These are phyloP conservation scores for Platysteira castanea DNA, from an alignment of 2,113 vertebrate genomes.

Conservation along the genomic window DNA sequence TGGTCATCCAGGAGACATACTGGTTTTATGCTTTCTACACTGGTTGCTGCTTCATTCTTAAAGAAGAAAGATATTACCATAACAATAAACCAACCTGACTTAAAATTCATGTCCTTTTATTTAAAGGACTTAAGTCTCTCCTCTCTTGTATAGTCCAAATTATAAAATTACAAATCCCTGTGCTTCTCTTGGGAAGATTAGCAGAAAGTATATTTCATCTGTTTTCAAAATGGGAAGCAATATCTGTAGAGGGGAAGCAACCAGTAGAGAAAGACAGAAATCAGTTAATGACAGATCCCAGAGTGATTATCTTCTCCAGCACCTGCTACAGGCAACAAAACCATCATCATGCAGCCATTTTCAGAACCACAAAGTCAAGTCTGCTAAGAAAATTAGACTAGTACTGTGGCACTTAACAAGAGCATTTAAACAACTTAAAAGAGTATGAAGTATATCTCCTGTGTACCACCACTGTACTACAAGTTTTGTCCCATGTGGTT, in stretches of 20 bases:
- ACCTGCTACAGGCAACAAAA: background rate
- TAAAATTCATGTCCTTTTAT: background rate
- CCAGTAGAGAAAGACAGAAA: background rate
- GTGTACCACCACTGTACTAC: background rate
- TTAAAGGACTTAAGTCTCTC: background rate
- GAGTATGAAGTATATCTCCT: background rate
- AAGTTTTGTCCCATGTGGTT: background rate
- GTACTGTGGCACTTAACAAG: background rate
- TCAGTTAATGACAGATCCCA: background rate
- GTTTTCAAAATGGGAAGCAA: background rate
- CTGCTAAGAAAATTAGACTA: background rate
- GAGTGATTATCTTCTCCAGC: background rate
- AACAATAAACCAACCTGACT: background rate
- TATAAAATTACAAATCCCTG: accelerated
- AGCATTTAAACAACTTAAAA: background rate
- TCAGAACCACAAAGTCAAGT: background rate
- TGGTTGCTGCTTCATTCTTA: background rate
- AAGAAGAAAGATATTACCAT: background rate
- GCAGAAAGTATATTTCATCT: background rate
- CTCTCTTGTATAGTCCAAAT: background rate
- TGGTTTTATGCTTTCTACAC: background rate
- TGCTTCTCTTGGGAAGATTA: background rate
- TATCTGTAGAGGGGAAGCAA: background rate
- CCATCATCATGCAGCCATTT: background rate
- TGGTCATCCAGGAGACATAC: background rate